Conservation (phyloP, 2,797 vertebrate genomes). For the Pantherophis alleghaniensis region DNA sequence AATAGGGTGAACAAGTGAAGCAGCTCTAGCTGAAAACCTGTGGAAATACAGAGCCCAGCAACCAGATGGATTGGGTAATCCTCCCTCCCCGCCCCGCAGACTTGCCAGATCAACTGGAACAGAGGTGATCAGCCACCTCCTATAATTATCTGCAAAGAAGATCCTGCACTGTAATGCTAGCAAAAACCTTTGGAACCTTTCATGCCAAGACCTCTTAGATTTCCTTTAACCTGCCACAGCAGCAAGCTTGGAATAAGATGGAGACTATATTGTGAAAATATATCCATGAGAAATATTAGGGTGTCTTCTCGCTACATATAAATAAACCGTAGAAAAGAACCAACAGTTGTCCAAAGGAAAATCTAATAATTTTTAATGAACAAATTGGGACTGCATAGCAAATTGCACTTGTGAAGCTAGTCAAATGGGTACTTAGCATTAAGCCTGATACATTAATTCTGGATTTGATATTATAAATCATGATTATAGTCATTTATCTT, state of each 20-base stretch:
- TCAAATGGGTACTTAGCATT: not conserved
- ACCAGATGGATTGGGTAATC: not conserved
- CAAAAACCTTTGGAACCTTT: not conserved
- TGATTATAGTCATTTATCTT: not conserved
- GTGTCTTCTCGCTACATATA: not conserved
- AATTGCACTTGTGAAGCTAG: accelerated
- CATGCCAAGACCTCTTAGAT: not conserved
- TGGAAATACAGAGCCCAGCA: not conserved
- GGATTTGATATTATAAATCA: not conserved
- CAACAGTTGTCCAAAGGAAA: not conserved
- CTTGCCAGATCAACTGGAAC: not conserved
- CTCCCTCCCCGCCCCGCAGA: not conserved
- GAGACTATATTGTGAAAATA: not conserved
- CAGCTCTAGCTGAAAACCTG: not conserved
- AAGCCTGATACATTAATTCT: not conserved
- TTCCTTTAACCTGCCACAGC: not conserved
- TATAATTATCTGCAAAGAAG: not conserved
- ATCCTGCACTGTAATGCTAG: not conserved
- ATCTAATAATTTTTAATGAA: not conserved
- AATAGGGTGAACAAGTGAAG: not conserved
- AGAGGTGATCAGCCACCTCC: not conserved
- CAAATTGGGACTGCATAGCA: not conserved
- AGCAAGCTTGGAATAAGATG: not conserved
- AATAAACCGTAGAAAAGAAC: not conserved
- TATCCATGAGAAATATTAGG: not conserved